A percentile compares a stretch with the other conserved stretches of the same genome.
These are phyloP conservation scores for Seira musarum DNA, from an alignment of 2,888 invertebrate species.

Conservation along the genomic window DNA sequence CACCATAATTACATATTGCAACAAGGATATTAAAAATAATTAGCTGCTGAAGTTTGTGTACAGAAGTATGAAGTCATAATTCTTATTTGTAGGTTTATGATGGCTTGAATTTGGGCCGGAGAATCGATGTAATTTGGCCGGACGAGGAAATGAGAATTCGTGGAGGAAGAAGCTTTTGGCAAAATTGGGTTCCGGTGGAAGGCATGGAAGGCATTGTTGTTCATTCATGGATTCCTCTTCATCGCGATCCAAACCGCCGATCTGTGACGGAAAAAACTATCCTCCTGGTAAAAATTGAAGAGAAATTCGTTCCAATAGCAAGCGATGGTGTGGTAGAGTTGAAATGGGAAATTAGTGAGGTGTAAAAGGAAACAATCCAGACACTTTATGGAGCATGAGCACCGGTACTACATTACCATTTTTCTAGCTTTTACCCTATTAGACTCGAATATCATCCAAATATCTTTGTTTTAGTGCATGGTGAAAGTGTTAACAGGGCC, in stretches of 20 bases:
- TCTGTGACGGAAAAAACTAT: conserved; percentile 95
- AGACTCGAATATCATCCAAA: no score
- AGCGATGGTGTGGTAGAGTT: conserved; percentile 89
- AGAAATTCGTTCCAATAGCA: conserved; percentile 89
- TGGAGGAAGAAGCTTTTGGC: conserved; percentile 92
- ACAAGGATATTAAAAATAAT: no score
- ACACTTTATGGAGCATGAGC: no score
- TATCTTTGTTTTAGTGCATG: no score
- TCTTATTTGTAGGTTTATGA: no score
- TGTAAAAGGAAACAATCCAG: conserved; percentile 47
- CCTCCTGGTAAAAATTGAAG: conserved; percentile 92
- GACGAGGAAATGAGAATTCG: conserved; percentile 88
- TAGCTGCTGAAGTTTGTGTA: no score
- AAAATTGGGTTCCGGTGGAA: conserved; percentile 88
- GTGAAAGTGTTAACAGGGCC: no score
- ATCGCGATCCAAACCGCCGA: conserved; percentile 87
- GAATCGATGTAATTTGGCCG: conserved; percentile 96
- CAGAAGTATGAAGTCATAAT: no score
- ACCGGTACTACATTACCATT: no score
- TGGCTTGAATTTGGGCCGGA: conserved; percentile 86
- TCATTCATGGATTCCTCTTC: conserved; percentile 95
- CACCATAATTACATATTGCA: no score
- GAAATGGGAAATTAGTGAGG: conserved; percentile 78
- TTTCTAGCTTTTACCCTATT: no score
- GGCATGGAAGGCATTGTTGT: conserved; percentile 96